phyloP scores from a whole-genome alignment of 2,113 vertebrate species.

The Octodon degus region DNA sequence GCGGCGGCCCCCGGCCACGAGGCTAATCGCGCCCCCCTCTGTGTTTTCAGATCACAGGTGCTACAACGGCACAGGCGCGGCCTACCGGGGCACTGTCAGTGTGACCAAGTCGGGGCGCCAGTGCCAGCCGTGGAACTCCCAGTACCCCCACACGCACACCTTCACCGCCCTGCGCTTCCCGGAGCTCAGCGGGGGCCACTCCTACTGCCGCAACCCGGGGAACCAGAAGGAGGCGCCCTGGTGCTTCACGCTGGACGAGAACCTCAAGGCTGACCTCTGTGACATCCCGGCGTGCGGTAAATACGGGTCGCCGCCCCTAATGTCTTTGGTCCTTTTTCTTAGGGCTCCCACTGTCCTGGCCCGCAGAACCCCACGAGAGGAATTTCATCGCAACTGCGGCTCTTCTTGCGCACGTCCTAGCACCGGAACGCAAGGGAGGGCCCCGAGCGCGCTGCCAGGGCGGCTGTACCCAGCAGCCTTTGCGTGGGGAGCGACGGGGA shows the following conservation, averaged over 20 bases:
- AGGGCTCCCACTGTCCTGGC: background rate
- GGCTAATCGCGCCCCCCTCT: background rate
- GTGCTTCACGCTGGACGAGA: conserved; percentile 98
- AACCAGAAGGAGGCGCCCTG: conserved; percentile 96
- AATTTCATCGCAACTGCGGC: background rate
- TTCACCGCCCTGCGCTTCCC: conserved; percentile 93
- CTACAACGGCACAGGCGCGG: conserved; percentile 94
- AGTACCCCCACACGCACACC: conserved; percentile 97
- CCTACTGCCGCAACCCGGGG: conserved; percentile 98
- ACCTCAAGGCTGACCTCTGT: conserved; percentile 95
- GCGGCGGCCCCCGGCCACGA: conserved; percentile 24
- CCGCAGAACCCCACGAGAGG: background rate
- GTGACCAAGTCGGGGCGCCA: conserved; percentile 95
- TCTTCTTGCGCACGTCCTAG: background rate
- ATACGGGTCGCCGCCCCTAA: background rate
- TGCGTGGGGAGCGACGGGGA: background rate
- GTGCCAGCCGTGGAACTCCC: conserved; percentile 99
- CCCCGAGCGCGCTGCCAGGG: background rate
- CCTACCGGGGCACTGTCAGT: conserved; percentile 96
- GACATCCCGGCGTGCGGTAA: conserved; percentile 96
- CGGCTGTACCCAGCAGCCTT: background rate
- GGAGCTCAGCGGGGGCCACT: conserved; percentile 97
- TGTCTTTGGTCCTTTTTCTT: background rate
- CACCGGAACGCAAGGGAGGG: background rate
- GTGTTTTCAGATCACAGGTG: conserved; percentile 94